A percentile compares a stretch with the other conserved stretches of the same genome.
phyloP scores from a whole-genome alignment of 2,888 invertebrate species.

The Syritta pipiens region DNA sequence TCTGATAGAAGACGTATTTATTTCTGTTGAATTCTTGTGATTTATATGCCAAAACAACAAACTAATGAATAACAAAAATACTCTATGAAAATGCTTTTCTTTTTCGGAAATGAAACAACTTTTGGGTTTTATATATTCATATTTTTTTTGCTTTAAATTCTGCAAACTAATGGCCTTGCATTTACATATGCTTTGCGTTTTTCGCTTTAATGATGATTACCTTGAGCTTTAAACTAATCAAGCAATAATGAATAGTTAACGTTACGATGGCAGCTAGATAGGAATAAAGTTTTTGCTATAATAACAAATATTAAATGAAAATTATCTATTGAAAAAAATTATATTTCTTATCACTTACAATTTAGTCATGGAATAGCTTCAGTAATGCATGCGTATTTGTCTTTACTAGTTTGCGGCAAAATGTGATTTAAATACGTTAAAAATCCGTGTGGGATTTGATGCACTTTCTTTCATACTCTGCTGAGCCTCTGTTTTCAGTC shows the following conservation, averaged over 20 bases:
- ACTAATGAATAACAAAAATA: background rate
- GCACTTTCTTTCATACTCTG: no score
- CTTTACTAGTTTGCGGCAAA: no score
- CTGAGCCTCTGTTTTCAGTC: no score
- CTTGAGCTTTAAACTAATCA: conserved; percentile 18
- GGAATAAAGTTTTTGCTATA: conserved; percentile 30
- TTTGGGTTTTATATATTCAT: no score
- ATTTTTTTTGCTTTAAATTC: conserved; percentile 13
- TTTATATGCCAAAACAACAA: conserved; percentile 57
- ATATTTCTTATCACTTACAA: background rate
- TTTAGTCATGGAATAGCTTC: no score
- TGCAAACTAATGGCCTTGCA: conserved; percentile 14
- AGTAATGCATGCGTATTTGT: no score
- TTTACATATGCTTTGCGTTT: conserved; percentile 15
- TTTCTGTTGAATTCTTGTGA: conserved; percentile 62
- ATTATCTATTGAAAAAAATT: background rate
- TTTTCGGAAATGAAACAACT: background rate
- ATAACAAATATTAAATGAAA: no score
- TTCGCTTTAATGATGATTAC: conserved; percentile 18
- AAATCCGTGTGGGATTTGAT: no score
- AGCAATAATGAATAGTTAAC: conserved; percentile 3
- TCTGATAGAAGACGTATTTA: conserved; percentile 14
- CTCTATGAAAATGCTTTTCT: conserved; percentile 18
- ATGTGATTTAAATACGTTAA: no score
- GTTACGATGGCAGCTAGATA: background rate